Evolutionary conservation across 2,888 invertebrate species (phyloP), one percentile per base, ranked within the genome.

Genomic region (Stenoptilia bipunctidactyla): DNA sequence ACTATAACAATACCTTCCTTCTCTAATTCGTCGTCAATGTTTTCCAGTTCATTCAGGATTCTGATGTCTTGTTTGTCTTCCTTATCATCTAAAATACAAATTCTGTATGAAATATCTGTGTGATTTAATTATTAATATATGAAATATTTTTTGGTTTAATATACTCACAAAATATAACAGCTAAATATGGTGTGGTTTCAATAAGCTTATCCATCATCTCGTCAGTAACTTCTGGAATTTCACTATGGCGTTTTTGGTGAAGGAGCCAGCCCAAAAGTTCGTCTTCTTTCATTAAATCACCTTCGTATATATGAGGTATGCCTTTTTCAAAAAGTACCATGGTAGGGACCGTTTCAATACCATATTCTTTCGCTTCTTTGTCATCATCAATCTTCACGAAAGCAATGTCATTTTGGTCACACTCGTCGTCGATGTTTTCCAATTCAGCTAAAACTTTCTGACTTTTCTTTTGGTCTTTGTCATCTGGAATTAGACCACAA

Each of bases 371-470:
- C 30, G 94, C 95, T 70, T 96, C 94, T 43, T 89, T 90, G 47
- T 92, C 90, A 57, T 96, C 93, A 60, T 93, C 92, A 56, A 95
- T 95, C 73, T 96, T 96, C 5, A 96, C 95, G 65, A 96, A 96
- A 38, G 92, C 93, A 54, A 96, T 95, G 60, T 92, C 92, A 63
- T 96, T 93, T 61, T 93, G 92, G 68, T 96, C 96, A 72, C 94
- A 94, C 66, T 96, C 96, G 61, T 96, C 96, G 62, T 96, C 96
- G 55, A 96, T 96, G 64, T 94, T 95, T 75, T 96, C 96, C 56
- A 96, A 75, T 70, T 94, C 95, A 39, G 85, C 76, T 47, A 96
- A 84, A 43, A 94, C 87, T 71, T 94, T 93, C 68, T 93, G 92
- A 66, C 94, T 94, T 72, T 93, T 93, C 82, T 94, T 94, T 66